A percentile compares a stretch with the other conserved stretches of the same genome.
phyloP scores from a whole-genome alignment of 2,113 vertebrate genomes.

The Scolopax mira region DNA sequence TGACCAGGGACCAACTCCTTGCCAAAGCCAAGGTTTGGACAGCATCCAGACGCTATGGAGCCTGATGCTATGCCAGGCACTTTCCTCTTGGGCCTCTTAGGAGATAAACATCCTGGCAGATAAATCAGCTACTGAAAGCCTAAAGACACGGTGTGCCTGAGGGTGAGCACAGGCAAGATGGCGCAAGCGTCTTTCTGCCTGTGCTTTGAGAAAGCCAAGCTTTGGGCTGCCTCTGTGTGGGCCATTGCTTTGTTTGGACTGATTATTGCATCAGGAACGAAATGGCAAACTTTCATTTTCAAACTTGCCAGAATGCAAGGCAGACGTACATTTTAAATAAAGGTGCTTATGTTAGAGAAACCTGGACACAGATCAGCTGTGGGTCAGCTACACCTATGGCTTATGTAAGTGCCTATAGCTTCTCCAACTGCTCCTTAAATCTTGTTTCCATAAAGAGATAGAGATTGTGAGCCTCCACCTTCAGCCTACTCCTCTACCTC shows the following conservation, averaged over 20 bases:
- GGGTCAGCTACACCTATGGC: background rate
- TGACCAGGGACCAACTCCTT: background rate
- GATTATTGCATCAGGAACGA: background rate
- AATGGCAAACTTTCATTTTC: background rate
- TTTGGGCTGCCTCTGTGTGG: background rate
- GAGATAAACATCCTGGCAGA: background rate
- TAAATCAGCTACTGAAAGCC: background rate
- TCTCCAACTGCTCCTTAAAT: background rate
- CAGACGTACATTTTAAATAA: background rate
- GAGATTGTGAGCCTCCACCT: background rate
- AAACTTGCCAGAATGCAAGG: background rate
- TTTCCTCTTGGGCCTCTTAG: background rate
- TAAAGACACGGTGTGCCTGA: background rate
- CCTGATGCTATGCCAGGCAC: background rate
- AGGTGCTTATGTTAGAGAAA: background rate
- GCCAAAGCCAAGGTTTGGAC: background rate
- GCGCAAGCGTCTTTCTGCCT: background rate
- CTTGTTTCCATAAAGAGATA: background rate
- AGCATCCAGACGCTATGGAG: background rate
- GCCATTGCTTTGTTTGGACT: background rate
- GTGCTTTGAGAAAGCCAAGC: background rate
- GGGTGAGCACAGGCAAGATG: background rate
- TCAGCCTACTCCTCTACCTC: background rate
- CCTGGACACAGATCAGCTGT: too few relatives aligned
- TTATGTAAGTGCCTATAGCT: background rate